Conservation (phyloP, 2,888 invertebrate genomes). For the Morinoia aosen region DNA sequence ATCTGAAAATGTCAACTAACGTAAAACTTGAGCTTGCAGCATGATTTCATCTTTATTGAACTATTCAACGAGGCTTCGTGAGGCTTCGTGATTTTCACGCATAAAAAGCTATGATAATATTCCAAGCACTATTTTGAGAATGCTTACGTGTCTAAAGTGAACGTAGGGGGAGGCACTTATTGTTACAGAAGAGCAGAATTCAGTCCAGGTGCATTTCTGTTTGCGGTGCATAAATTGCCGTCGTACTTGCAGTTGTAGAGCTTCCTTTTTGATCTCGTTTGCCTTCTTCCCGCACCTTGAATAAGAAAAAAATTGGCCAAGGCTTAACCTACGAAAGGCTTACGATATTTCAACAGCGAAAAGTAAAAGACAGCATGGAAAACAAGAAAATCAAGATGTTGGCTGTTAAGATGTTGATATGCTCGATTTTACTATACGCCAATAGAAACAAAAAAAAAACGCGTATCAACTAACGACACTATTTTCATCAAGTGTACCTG, state of each 20-base stretch:
- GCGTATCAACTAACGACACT: no score
- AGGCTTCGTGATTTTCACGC: not conserved
- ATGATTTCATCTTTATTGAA: not conserved
- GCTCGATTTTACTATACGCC: no score
- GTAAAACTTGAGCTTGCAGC: not conserved
- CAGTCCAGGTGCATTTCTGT: conserved; percentile 18
- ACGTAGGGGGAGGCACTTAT: not conserved
- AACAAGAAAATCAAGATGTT: not conserved
- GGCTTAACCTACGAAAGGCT: not conserved
- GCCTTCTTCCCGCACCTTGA: not conserved
- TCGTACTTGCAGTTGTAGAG: not conserved
- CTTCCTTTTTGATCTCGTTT: not conserved
- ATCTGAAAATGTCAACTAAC: not conserved
- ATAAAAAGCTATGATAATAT: not conserved
- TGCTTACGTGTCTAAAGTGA: not conserved
- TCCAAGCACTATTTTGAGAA: not conserved
- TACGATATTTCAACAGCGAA: no score
- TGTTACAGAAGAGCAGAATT: not conserved
- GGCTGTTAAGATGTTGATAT: not conserved
- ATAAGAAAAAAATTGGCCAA: not conserved
- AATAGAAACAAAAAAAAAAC: no score
- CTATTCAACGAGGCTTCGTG: not conserved
- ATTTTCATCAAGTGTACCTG: no score
- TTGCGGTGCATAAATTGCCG: conserved; percentile 16
- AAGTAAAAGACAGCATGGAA: not conserved